Evolutionary conservation across 2,888 invertebrate genomes (phyloP), one percentile per base, ranked within the genome.

Genomic region (Pollenia angustigena): DNA sequence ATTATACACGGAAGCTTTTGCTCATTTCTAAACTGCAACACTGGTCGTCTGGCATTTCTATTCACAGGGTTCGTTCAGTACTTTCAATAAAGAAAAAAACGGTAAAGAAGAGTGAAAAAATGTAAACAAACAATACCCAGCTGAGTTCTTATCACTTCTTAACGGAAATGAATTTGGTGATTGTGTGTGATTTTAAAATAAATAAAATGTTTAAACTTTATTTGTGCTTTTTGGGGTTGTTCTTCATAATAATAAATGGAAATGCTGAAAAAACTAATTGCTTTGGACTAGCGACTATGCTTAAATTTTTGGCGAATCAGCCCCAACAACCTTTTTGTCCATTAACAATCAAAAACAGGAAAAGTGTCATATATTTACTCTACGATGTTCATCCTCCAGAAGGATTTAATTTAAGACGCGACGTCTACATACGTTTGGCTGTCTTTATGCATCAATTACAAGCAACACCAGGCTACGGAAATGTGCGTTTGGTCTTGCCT

Each of bases 381-480:
- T 99, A 99, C 93, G 98, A 99, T 92, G 96, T 99, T 0, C 99
- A 99, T 94, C 96, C 96, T 3, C 96, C 97, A 0, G 99, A 99
- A 94, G 99, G 99, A 0, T 99, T 99, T 92, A 99, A 99, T 94
- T 94, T 99, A 87, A 95, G 99, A 16, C 95, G 99, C 50, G 99
- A 99, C 94, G 99, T 99, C 2, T 99, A 98, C 91, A 96, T 99
- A 94, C 95, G 99, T 89, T 95, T 98, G 90, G 98, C 99, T 1
- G 96, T 97, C 66, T 96, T 99, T 91, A 94, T 97, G 0, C 94
- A 96, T 46, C 95, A 96, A 84, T 94, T 98, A 76, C 94, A 95
- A 82, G 94, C 94, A 81, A 93, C 93, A 0, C 85, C 81, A 2
- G 89, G 88, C 0, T 93, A 94, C 64, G 92, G 92, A 23, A 94